Percentiles rank a stretch among this genome's conserved stretches.
Evolutionary conservation across 1,140 invertebrate species (phyloP).

Genomic region (Laodelphax striatellus): DNA sequence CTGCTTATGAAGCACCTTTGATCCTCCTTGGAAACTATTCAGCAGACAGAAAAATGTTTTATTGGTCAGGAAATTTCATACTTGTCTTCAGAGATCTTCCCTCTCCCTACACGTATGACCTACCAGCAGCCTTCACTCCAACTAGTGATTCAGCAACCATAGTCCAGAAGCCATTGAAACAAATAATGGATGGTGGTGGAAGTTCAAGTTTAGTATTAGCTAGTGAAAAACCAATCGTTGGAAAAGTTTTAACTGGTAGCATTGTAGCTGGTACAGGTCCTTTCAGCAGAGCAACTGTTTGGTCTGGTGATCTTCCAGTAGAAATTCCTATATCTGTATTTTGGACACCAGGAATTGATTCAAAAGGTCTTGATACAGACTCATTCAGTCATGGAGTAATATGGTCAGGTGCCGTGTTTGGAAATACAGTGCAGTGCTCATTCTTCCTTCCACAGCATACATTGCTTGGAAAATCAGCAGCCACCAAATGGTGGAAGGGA

Average conservation of each 20-base stretch:
- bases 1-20: slow-evolving; percentile 3
- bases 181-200: not conserved
- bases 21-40: slow-evolving; percentile 7
- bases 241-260: not conserved
- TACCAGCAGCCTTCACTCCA: not conserved
- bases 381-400: slow-evolving; percentile 13
- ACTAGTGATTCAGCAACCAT: not conserved
- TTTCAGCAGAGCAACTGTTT: not conserved
- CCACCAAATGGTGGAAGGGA: slow-evolving; percentile 15
- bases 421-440: slow-evolving; percentile 7
- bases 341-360: slow-evolving; percentile 5
- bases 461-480: not conserved
- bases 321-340: slow-evolving; percentile 12
- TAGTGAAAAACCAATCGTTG: not conserved
- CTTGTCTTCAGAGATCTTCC: not conserved
- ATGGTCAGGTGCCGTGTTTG: slow-evolving; percentile 13
- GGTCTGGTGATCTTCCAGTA: slow-evolving; percentile 13
- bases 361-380: not conserved
- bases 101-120: too few species aligned
- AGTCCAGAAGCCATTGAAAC: not conserved
- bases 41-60: slow-evolving; percentile 5
- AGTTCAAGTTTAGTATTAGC: not conserved
- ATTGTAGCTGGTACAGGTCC: not conserved
- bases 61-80: slow-evolving; percentile 9
- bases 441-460: slow-evolving; percentile 15